phyloP scores from a whole-genome alignment of 2,888 invertebrate genomes.

The Ramazzottius varieornatus region DNA sequence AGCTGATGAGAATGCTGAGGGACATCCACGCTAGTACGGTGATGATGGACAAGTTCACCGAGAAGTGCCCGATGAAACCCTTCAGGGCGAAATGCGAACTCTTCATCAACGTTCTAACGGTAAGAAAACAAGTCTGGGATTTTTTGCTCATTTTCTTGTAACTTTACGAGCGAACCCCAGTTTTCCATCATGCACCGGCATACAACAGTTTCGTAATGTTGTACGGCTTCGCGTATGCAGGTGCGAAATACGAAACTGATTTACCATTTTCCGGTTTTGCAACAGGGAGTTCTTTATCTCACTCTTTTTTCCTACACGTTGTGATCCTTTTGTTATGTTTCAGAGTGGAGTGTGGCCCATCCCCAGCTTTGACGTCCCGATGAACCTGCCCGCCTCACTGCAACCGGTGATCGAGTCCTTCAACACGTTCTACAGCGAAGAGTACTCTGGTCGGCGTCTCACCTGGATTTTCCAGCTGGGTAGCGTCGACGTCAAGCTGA shows the following conservation, averaged over 20 bases:
- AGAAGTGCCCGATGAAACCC: not conserved
- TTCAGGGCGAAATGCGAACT: not conserved
- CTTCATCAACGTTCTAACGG: slow-evolving; percentile 1
- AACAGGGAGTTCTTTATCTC: no score
- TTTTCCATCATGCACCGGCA: no score
- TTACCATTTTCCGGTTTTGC: no score
- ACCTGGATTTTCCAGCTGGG: slow-evolving; percentile 3
- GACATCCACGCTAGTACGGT: not conserved
- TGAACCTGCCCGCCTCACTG: not conserved
- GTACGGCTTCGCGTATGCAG: no score
- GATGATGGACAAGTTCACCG: not conserved
- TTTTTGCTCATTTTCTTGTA: no score
- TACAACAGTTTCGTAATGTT: no score
- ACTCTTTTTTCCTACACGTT: not conserved
- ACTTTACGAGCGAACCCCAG: no score
- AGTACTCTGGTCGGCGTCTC: slow-evolving; percentile 2
- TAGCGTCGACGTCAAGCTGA: not conserved
- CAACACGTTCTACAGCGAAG: not conserved
- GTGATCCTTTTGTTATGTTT: not conserved
- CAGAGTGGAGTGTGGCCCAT: slow-evolving; percentile 1
- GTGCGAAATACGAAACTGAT: not conserved
- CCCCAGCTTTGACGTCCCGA: not conserved
- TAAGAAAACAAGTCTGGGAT: no score
- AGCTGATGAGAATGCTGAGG: not conserved
- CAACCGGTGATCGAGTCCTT: not conserved